Percentiles rank a stretch among this genome's conserved stretches.
These are phyloP conservation scores for Nannoperca australis DNA, from an alignment of 2,797 vertebrate genomes.

Conservation along the genomic window DNA sequence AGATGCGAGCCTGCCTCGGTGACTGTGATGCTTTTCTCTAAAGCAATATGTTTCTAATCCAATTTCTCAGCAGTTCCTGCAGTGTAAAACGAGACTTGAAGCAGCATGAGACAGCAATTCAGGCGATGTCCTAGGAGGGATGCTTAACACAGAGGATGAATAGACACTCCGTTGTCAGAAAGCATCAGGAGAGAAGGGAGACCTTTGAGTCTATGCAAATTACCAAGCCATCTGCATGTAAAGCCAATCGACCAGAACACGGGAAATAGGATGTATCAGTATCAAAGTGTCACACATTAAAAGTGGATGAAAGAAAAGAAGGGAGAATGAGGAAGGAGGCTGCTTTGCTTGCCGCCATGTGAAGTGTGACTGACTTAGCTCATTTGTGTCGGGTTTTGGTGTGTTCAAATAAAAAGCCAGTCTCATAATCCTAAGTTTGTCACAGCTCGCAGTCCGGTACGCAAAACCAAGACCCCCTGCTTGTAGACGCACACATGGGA, in stretches of 20 bases:
- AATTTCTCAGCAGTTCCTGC: slow-evolving; percentile 71
- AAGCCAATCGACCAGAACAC: slow-evolving; percentile 77
- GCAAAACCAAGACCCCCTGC: slow-evolving; percentile 64
- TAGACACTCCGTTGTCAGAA: slow-evolving; percentile 73
- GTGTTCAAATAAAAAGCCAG: slow-evolving; percentile 66
- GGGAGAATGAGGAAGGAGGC: slow-evolving; percentile 36
- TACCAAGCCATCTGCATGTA: slow-evolving; percentile 74
- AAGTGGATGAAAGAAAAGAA: slow-evolving; percentile 70
- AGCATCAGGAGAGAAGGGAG: slow-evolving; percentile 75
- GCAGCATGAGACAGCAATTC: slow-evolving; percentile 81
- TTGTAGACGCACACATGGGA: slow-evolving; percentile 46
- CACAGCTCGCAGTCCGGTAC: slow-evolving; percentile 68
- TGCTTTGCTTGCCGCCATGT: slow-evolving; percentile 59
- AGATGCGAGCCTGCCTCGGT: slow-evolving; percentile 44
- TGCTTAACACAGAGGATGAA: slow-evolving; percentile 77
- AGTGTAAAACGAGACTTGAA: slow-evolving; percentile 78
- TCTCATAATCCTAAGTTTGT: slow-evolving; percentile 72
- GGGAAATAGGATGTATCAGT: slow-evolving; percentile 75
- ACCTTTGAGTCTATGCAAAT: slow-evolving; percentile 82
- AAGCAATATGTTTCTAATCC: slow-evolving; percentile 75
- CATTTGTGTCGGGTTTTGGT: slow-evolving; percentile 66
- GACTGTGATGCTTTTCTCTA: slow-evolving; percentile 61
- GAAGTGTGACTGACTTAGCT: slow-evolving; percentile 75
- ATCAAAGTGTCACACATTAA: slow-evolving; percentile 81
- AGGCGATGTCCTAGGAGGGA: slow-evolving; percentile 70